Percentiles rank a stretch among this genome's conserved stretches.
phyloP scores from a whole-genome alignment of 1,140 invertebrate genomes.

The Cecropterus lyciades region DNA sequence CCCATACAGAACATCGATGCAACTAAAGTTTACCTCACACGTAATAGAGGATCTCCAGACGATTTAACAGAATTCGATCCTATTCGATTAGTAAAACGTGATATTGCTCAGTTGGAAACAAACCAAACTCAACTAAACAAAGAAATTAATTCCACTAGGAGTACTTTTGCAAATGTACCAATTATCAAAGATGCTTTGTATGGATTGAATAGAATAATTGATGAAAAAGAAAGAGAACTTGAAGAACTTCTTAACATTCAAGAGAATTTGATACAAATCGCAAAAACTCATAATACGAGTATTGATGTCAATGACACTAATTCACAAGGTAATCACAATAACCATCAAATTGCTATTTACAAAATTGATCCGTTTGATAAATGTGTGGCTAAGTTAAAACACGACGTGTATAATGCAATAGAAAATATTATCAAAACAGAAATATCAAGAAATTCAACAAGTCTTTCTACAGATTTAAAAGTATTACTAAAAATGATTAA shows the following conservation, averaged over 20 bases:
- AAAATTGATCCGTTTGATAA: conserved; percentile 42
- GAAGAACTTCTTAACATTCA: conserved; percentile 12
- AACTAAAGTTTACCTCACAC: background rate
- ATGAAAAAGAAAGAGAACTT: conserved; percentile 24
- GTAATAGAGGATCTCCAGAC: background rate
- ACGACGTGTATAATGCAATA: conserved; percentile 56
- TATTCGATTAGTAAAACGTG: conserved; percentile 19
- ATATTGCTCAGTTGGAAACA: conserved; percentile 13
- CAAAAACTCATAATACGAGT: conserved; percentile 2
- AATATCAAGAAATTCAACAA: conserved; percentile 10
- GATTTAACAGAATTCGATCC: conserved; percentile 11
- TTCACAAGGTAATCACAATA: background rate
- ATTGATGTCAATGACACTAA: conserved; percentile 5
- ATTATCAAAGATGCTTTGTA: conserved; percentile 16
- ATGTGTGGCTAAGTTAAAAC: conserved; percentile 52
- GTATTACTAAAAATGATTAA: background rate
- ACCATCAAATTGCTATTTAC: conserved; percentile 22
- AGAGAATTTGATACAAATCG: conserved; percentile 10
- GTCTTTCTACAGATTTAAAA: conserved; percentile 46
- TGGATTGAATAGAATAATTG: conserved; percentile 21
- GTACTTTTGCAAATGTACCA: conserved; percentile 4
- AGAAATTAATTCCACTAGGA: conserved; percentile 4
- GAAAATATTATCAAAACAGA: conserved; percentile 41
- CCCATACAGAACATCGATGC: background rate
- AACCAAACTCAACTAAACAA: background rate